These are phyloP conservation scores for Halcyon smyrnensis DNA, from an alignment of 2,797 vertebrate genomes.

Conservation along the genomic window DNA sequence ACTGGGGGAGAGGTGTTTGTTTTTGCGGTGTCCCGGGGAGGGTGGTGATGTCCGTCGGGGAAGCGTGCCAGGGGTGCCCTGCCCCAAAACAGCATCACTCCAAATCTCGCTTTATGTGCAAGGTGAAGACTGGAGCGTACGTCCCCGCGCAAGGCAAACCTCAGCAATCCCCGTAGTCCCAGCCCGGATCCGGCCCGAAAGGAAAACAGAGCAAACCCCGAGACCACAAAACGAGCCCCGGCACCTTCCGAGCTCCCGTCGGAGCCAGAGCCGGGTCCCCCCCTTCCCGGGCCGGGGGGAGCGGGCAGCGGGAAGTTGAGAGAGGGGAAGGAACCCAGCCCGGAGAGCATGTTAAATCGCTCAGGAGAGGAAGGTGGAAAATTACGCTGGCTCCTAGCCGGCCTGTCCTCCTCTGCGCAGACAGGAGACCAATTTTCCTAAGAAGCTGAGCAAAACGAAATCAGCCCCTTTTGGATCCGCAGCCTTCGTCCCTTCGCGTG, in stretches of 20 bases:
- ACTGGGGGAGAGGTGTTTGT: fast-evolving
- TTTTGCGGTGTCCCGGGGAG: too few species aligned
- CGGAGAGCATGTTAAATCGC: slow-evolving; percentile 25
- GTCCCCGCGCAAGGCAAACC: neutral
- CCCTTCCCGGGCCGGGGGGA: neutral
- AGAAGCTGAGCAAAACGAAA: slow-evolving; percentile 20
- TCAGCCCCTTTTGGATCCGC: neutral
- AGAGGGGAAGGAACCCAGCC: neutral
- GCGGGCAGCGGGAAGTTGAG: neutral
- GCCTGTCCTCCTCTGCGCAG: slow-evolving; percentile 4
- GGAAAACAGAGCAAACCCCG: neutral
- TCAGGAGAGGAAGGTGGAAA: slow-evolving; percentile 57
- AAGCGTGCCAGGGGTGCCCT: neutral
- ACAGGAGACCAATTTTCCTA: slow-evolving; percentile 47
- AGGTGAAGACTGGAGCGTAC: neutral
- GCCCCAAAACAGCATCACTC: neutral
- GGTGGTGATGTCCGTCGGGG: neutral
- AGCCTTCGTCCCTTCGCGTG: neutral
- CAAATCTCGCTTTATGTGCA: fast-evolving
- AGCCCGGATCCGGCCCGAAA: neutral
- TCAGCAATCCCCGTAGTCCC: neutral
- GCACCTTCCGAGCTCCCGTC: neutral
- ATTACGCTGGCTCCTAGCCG: slow-evolving; percentile 41
- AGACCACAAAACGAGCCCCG: neutral
- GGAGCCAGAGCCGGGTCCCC: neutral